Base-by-base conservation (phyloP, 2,888 invertebrate species). In the Brachypterus glaber region DNA sequence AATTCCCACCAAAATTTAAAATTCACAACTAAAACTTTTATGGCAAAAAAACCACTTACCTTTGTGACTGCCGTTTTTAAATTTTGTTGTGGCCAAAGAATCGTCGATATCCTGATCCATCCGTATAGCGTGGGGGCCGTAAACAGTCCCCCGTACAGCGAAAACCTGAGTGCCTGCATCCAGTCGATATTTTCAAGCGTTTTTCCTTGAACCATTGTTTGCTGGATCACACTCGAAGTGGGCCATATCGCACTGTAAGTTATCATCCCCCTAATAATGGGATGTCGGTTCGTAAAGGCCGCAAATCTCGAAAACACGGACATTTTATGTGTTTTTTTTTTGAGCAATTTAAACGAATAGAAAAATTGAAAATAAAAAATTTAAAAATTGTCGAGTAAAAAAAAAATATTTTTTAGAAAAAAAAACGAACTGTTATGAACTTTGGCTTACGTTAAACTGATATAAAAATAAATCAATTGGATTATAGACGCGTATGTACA, bases 81-180 rank as follows among this genome's bases (percentile, higher is more conserved):
- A 40, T 77, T 74, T 43, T 71, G 76, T 33, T 76, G 76, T 14
- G 88, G 88, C 81, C 85, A 86, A 62, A 87, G 69, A 35, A 72
- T 70, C 49, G 76, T 77, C n/a, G 85, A 81, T 34, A 85, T 62
- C 58, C 77, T 79, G 31, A 90, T 68, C 88, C 88, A 88, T 38
- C 74, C 73, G 55, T 84, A 87, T 0, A 88, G 64, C 3, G 84
- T 83, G 9, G 88, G 88, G 1, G 87, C 88, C 13, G 84, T 83
- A 62, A 82, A 85, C 32, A 82, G 73, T 5, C 82, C 77, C n/a
- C 87, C 88, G 62, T 82, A 87, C 33, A 86, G 54, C 53, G 83
- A 78, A 65, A 81, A 89, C 43, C 86, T 71, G 24, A 77, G 63
- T 46, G 78, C 76, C 57, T 82, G 74, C 63, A 67, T 71, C 77